Base-by-base conservation (phyloP, 2,888 invertebrate species). In the Hybos culiciformis region DNA sequence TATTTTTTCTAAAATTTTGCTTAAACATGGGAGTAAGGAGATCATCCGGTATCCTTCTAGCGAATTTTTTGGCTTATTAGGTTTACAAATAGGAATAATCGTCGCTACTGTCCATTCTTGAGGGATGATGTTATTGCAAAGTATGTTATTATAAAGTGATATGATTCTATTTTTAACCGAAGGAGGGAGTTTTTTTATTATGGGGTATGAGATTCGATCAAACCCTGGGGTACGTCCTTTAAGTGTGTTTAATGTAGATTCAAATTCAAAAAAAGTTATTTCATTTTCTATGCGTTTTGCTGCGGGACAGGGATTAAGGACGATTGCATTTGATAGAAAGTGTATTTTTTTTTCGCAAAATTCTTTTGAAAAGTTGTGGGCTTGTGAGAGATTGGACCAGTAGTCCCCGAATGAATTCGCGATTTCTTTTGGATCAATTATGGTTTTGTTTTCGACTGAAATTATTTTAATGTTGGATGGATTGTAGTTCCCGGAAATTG, bases 251-350 rank as follows among this genome's bases (percentile, higher is more conserved):
- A 11, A n/a, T 29, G 5, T 29, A 4, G 6, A 12, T 38, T 43
- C 3, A 38, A 24, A 11, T 38, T 33, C 19, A 17, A 21, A 20
- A 14, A 41, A 12, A 7, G 29, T 12, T 21, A 41, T 41, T 18
- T 34, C 34, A 19, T 15, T 19, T 36, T 41, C 36, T 14, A 34
- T 41, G 11, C 17, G n/a, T 34, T 34, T 17, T 14, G 36, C 41
- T 12, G n/a, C 4, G 4, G 37, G 14, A 26, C 20, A 17, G 12
- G 19, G 31, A 12, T 6, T 11, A 23, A 31, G 14, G 9, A 18
- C 14, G 11, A 38, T 18, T 4, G 18, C 18, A 23, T 12, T 19
- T 4, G 15, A 14, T 7, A 31, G 3, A n/a, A 4, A 11, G 11
- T 21, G 37, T 37, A 32, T 29, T 12, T 41, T 34, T 26, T 21